phyloP scores from a whole-genome alignment of 30 jellyfish, hydroid and myxozoan species.

The Mastigias papua region DNA sequence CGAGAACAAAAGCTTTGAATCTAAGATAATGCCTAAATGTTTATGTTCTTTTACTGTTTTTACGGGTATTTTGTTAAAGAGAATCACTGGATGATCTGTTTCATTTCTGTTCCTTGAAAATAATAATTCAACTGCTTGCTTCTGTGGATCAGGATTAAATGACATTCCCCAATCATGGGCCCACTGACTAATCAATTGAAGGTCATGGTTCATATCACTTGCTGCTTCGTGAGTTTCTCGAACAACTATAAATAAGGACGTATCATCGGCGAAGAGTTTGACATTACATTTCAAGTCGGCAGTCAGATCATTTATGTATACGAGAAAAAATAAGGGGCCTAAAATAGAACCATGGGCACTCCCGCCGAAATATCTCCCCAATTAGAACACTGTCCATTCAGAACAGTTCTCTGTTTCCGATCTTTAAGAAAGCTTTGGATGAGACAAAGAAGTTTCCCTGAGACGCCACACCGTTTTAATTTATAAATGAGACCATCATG shows the following conservation, averaged over 20 bases:
- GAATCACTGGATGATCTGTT: slow-evolving; percentile 37
- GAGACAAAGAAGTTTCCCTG: slow-evolving; percentile 50
- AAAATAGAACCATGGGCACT: slow-evolving; percentile 75
- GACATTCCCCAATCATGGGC: slow-evolving; percentile 74
- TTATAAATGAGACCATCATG: slow-evolving; percentile 68
- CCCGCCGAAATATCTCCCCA: slow-evolving; percentile 80
- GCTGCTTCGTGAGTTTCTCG: slow-evolving; percentile 65
- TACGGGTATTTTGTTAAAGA: slow-evolving; percentile 57
- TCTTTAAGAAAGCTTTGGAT: slow-evolving; percentile 42
- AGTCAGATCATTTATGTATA: slow-evolving; percentile 61
- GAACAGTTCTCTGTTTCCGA: slow-evolving; percentile 61
- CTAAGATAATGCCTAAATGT: too few species aligned
- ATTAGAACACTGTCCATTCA: slow-evolving; percentile 57
- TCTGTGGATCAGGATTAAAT: slow-evolving; percentile 66
- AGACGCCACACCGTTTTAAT: slow-evolving; percentile 61
- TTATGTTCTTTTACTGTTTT: too few species aligned
- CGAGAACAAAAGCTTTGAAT: too few species aligned
- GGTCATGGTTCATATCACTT: slow-evolving; percentile 66
- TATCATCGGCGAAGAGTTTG: slow-evolving; percentile 63
- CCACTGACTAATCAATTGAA: slow-evolving; percentile 51
- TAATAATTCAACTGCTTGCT: slow-evolving; percentile 39
- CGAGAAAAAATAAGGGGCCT: slow-evolving; percentile 55
- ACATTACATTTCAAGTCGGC: slow-evolving; percentile 55
- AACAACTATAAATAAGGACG: slow-evolving; percentile 65
- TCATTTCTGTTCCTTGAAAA: slow-evolving; percentile 43